A percentile compares a stretch with the other conserved stretches of the same genome.
phyloP scores from a whole-genome alignment of 2,888 invertebrate genomes.

The Lycocerus yunnanus region DNA sequence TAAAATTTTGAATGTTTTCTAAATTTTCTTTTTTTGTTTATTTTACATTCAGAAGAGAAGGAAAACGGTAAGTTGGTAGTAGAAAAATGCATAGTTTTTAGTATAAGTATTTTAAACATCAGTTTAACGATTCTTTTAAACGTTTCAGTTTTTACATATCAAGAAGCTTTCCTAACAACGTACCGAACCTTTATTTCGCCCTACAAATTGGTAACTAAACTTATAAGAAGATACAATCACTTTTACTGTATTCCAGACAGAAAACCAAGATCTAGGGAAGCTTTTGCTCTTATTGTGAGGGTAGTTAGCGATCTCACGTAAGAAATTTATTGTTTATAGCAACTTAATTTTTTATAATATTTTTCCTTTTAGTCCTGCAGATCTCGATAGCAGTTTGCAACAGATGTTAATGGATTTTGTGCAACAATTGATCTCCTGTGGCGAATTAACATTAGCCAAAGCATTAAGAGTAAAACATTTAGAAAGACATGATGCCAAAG shows the following conservation, averaged over 20 bases:
- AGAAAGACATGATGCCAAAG: conserved; percentile 69
- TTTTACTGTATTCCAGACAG: conserved; percentile 75
- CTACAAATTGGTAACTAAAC: conserved; percentile 80
- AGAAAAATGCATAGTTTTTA: not conserved
- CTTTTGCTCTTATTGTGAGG: conserved; percentile 90
- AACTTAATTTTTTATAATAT: not conserved
- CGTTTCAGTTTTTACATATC: conserved; percentile 84
- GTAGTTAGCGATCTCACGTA: conserved; percentile 96
- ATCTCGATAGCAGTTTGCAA: conserved; percentile 80
- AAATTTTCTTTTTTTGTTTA: conserved; percentile 7
- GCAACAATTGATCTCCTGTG: conserved; percentile 88
- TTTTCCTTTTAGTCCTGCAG: conserved; percentile 69
- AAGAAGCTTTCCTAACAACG: conserved; percentile 97
- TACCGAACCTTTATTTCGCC: conserved; percentile 95
- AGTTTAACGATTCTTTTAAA: not conserved
- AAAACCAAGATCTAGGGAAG: conserved; percentile 80
- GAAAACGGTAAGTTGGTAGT: conserved; percentile 49
- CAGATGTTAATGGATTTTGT: conserved; percentile 90
- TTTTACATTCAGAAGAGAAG: conserved; percentile 49
- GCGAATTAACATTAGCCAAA: conserved; percentile 90
- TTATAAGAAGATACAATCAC: conserved; percentile 78
- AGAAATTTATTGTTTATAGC: conserved; percentile 50
- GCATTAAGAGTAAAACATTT: conserved; percentile 87
- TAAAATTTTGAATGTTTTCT: not conserved
- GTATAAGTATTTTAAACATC: conserved; percentile 8